Conservation (phyloP, 2,113 vertebrate species). For the Megaceryle maxima region DNA sequence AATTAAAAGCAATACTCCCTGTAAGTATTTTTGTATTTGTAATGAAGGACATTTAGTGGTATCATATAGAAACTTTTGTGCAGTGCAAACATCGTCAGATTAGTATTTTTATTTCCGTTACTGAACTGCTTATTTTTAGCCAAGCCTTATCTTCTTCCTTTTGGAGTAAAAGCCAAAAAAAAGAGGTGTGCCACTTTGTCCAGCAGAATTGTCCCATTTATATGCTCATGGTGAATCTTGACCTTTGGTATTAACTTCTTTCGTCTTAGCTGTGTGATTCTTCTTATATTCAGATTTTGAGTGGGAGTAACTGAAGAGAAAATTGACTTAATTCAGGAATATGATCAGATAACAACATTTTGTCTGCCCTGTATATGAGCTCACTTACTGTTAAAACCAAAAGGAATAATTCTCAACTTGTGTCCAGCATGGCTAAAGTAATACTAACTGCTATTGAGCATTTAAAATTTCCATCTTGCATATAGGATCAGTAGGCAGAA, state of each 20-base stretch:
- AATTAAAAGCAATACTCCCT: not conserved
- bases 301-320: not conserved
- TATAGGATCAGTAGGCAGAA: rapidly evolving
- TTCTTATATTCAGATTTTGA: not conserved
- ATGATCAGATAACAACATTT: not conserved
- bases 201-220: not conserved
- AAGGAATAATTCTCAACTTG: not conserved
- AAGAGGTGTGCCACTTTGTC: not conserved
- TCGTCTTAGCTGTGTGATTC: not conserved
- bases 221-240: not conserved
- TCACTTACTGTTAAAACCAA: not conserved
- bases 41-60: not conserved
- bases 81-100: not conserved
- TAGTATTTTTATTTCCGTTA: not conserved
- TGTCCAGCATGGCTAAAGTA: not conserved
- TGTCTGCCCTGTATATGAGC: not conserved
- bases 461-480: rapidly evolving
- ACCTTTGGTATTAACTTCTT: not conserved
- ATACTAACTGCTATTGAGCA: not conserved
- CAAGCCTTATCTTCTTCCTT: not conserved
- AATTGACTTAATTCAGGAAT: not conserved
- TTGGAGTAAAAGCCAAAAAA: not conserved
- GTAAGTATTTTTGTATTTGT: not conserved
- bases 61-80: not conserved
- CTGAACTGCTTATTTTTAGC: not conserved